Conservation (phyloP, 2,888 invertebrate species). For the Acleris cristana region DNA sequence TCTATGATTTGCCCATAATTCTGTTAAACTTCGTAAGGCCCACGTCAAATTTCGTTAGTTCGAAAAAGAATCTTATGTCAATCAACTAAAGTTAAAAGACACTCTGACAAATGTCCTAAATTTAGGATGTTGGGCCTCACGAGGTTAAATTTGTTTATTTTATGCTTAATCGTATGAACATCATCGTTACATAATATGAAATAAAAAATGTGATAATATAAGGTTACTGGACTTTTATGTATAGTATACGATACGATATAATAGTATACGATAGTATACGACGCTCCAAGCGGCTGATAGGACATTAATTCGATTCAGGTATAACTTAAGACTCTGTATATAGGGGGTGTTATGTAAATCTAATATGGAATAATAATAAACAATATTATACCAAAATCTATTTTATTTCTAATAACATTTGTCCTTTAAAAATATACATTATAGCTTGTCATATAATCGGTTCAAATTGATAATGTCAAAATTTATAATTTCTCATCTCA, state of each 20-base stretch:
- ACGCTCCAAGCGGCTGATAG: not conserved
- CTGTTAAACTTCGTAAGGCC: no score
- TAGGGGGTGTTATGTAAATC: slow-evolving; percentile 20
- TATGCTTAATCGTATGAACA: not conserved
- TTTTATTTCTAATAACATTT: slow-evolving; percentile 9
- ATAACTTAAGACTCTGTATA: not conserved
- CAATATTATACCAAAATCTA: slow-evolving; percentile 13
- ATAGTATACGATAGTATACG: no score
- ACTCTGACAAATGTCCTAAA: no score
- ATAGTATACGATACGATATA: no score
- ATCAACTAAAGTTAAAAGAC: no score
- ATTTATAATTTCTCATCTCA: not conserved
- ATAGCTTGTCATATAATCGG: not conserved
- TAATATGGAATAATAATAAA: slow-evolving; percentile 20
- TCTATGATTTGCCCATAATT: no score
- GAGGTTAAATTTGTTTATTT: no score
- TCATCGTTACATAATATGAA: not conserved
- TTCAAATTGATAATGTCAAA: not conserved
- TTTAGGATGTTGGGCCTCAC: no score
- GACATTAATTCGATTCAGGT: not conserved
- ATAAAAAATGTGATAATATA: slow-evolving; percentile 31
- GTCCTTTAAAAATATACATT: not conserved
- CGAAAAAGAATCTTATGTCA: no score
- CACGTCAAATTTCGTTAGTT: no score
- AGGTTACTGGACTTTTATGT: slow-evolving; percentile 1